phyloP scores from a whole-genome alignment of 23 tunicate genomes.

The Styela plicata region DNA sequence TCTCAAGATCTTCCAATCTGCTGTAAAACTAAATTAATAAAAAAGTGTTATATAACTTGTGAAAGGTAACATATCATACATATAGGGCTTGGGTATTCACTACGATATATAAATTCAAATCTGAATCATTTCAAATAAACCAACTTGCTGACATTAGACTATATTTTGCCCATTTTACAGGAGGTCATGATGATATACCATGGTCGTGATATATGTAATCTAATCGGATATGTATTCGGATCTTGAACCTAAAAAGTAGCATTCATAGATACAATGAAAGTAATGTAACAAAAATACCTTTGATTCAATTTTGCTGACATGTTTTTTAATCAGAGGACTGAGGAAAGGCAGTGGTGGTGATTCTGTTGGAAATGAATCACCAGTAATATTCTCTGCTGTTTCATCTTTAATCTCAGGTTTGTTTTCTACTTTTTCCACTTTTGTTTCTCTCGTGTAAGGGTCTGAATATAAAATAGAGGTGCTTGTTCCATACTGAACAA shows the following conservation, averaged over 20 bases:
- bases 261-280: too few relatives aligned
- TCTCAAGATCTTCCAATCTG: slow-evolving; percentile 11
- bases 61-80: too few relatives aligned
- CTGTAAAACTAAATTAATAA: slow-evolving; percentile 2
- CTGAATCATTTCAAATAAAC: too few relatives aligned
- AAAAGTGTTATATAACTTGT: too few relatives aligned
- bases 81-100: too few relatives aligned
- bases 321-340: slow-evolving; percentile 24
- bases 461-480: neutral
- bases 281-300: neutral
- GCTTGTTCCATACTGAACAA: neutral
- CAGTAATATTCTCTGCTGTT: neutral
- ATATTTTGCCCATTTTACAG: too few relatives aligned
- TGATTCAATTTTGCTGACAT: slow-evolving; percentile 18
- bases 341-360: slow-evolving; percentile 14
- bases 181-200: too few relatives aligned
- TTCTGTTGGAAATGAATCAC: neutral
- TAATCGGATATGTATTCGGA: too few relatives aligned
- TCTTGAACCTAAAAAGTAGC: too few relatives aligned
- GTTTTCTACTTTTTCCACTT: neutral
- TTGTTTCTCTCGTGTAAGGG: slow-evolving; percentile 4
- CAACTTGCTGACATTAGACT: too few relatives aligned
- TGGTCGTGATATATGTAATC: too few relatives aligned
- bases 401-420: neutral
- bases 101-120: too few relatives aligned